Evolutionary conservation across 2,888 invertebrate species (phyloP).

Genomic region (Pelosia muscerda): DNA sequence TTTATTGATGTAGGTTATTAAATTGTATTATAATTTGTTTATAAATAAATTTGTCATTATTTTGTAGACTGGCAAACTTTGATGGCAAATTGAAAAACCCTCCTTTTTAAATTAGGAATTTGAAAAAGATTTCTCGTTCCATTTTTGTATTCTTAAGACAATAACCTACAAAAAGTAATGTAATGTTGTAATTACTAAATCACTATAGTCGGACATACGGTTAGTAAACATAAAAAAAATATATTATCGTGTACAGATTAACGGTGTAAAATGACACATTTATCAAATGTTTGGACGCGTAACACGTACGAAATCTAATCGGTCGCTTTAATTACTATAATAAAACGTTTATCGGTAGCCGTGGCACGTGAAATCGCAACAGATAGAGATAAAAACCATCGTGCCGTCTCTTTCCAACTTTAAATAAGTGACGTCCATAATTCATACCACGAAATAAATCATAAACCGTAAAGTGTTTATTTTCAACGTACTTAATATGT

Average conservation of each 20-base stretch:
- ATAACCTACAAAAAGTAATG: background rate
- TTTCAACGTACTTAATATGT: constrained; percentile 86
- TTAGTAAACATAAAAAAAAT: constrained; percentile 63
- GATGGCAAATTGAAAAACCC: background rate
- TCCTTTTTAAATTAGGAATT: too few relatives aligned
- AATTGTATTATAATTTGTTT: background rate
- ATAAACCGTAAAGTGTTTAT: constrained; percentile 86
- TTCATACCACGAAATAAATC: constrained; percentile 85
- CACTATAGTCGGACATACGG: constrained; percentile 56
- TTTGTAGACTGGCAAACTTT: background rate
- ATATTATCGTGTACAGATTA: constrained; percentile 68
- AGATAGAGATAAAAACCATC: constrained; percentile 74
- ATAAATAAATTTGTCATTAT: background rate
- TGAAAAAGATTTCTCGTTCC: background rate
- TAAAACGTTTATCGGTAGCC: constrained; percentile 83
- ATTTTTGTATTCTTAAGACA: background rate
- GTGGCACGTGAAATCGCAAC: constrained; percentile 80
- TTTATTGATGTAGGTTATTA: constrained; percentile 68
- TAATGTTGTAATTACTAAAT: constrained; percentile 57
- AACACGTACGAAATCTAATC: constrained; percentile 77
- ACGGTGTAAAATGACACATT: constrained; percentile 74
- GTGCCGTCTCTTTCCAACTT: constrained; percentile 72
- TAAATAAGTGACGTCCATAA: constrained; percentile 80
- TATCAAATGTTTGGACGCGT: constrained; percentile 77
- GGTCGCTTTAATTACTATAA: constrained; percentile 81